Percentiles rank a stretch among this genome's conserved stretches.
Conservation (phyloP, 2,797 vertebrate species). For the Epinephelus awoara region DNA sequence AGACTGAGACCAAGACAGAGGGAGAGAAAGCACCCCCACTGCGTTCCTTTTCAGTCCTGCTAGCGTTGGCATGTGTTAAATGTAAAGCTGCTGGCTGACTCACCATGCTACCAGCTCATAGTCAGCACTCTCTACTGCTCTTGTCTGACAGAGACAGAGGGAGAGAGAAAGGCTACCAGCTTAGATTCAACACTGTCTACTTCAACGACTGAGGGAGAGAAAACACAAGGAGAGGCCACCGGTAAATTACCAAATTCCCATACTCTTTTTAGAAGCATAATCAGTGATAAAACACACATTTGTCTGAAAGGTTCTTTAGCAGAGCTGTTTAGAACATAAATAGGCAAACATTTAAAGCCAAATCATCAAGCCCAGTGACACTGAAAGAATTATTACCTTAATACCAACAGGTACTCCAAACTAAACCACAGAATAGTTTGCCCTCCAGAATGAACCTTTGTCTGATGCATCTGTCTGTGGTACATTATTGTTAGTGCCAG, state of each 20-base stretch:
- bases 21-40: conserved; percentile 76
- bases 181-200: conserved; percentile 68
- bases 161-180: conserved; percentile 61
- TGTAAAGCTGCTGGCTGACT: conserved; percentile 85
- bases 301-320: conserved; percentile 3
- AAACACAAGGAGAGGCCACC: conserved; percentile 39
- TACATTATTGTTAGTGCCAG: not conserved
- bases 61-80: conserved; percentile 85
- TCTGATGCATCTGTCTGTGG: not conserved
- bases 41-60: conserved; percentile 77
- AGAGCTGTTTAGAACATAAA: not conserved
- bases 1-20: conserved; percentile 75
- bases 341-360: not conserved
- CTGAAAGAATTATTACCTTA: conserved; percentile 3
- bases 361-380: not conserved
- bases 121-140: conserved; percentile 81
- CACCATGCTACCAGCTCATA: conserved; percentile 81
- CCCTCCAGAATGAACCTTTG: not conserved
- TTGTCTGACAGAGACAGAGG: conserved; percentile 73
- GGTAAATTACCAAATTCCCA: conserved; percentile 26
- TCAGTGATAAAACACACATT: conserved; percentile 3
- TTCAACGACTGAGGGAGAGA: conserved; percentile 40
- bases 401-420: conserved; percentile 2
- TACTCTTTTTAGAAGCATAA: conserved; percentile 7
- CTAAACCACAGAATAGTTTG: not conserved